Base-by-base conservation (phyloP, 2,797 vertebrate species). In the Spinus pinus region DNA sequence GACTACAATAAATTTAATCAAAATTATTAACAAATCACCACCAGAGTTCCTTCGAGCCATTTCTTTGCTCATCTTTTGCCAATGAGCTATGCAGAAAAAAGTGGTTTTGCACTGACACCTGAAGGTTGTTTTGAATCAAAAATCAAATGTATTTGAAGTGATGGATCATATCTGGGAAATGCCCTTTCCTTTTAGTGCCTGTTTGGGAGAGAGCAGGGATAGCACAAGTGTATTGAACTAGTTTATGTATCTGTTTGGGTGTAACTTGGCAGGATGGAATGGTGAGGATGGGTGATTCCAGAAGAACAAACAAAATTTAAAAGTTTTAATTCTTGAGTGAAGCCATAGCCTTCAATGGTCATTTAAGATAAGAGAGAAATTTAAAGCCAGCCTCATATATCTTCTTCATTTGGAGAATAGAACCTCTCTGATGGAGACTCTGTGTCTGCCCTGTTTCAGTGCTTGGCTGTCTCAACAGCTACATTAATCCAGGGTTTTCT, bases 1-100 rank as follows among this genome's bases (percentile, higher is more conserved):
- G 95, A 94, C 87, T 93, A 35, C 56, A 81, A 60, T 95, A 96
- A 88, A 96, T 96, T 96, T 93, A 97, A 95, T 96, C 82, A 96
- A 95, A 95, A 83, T 88, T 82, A 70, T 79, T 93, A 84, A 81
- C 80, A 81, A 96, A 96, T 94, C 73, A 39, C 75, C 77, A 94
- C 89, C 95, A 86, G 81, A 91, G 89, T 81, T 95, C 91, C 89
- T 90, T 86, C 69, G 49, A 93, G 79, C 91, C 57, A 57, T 86
- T 61, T 81, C 74, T 94, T 86, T 93, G 72, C 81, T 92, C 47
- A 56, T 92, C 39, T 90, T 87, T 88, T 95, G 61, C 79, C 79
- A 69, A 28, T 51, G 37, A 92, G 61, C 72, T 81, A 11, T 51
- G 49, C 19, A 77, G 81, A 83, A 74, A 94, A 93, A 54, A 42